Evolutionary conservation across 2,797 vertebrate species (phyloP), one percentile per base, ranked within the genome.

Genomic region (Hippocampus kuda): DNA sequence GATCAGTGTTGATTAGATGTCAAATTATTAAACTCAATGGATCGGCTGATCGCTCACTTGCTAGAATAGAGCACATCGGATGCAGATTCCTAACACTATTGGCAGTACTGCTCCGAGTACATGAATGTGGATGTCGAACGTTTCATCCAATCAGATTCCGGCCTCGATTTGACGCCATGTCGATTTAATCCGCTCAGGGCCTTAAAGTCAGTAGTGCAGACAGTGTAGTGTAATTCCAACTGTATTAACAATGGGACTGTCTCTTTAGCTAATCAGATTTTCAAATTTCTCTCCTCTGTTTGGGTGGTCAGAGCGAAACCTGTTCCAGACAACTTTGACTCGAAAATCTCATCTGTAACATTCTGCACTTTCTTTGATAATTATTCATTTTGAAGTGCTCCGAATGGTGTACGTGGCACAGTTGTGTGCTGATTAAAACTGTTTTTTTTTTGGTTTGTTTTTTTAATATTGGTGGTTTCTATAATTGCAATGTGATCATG

Each of bases 1-100:
- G 27, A 51, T 66, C 26, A 66, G 48, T 66, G 11, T n/a, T 66
- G 10, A 53, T 12, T 34, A 34, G 44, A 46, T 65, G n/a, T 65
- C 48, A 48, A 48, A 65, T 65, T 26, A 48, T 48, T 27, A 26
- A 63, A 48, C 63, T 46, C 15, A 27, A 48, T 48, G n/a, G n/a
- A 26, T 26, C 20, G 22, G 22, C 38, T 24, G 38, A 44, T 64
- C 20, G n/a, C 12, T 42, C 2, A 9, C 22, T 22, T n/a, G 51
- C 51, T 2, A 24, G 7, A 54, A 9, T 1, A 5, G 18, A 18
- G 5, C 5, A 51, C 18, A 51, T 10, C 4, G 12, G 11, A 46
- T 48, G 13, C 12, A 8, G 42, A 48, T 48, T 64, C 24, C n/a
- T 24, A 7, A n/a, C 20, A 42, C 22, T 60, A 60, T 34, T 34